Conservation (phyloP, 1,140 invertebrate genomes). For the Nebria ingens region DNA sequence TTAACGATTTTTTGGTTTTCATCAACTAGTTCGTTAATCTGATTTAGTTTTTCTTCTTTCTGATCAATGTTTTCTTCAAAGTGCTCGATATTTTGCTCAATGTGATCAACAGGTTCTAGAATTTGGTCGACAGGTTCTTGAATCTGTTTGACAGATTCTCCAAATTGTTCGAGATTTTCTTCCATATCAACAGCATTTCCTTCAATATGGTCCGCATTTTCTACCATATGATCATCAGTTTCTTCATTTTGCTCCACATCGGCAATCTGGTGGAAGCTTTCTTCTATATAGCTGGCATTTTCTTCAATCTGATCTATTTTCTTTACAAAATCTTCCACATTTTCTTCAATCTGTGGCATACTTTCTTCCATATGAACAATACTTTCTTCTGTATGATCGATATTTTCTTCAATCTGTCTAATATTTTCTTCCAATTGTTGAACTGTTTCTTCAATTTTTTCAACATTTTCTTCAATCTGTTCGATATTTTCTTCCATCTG, state of each 20-base stretch:
- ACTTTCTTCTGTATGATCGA: neutral
- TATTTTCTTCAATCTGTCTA: neutral
- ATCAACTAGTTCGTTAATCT: too few relatives aligned
- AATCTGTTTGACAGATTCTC: too few relatives aligned
- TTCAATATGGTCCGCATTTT: neutral
- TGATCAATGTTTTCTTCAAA: too few relatives aligned
- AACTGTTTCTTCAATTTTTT: neutral
- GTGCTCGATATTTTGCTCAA: too few relatives aligned
- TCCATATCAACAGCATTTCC: neutral
- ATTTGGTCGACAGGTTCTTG: too few relatives aligned
- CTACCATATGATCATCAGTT: constrained; percentile 9
- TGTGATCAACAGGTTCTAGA: too few relatives aligned
- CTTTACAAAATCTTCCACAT: constrained; percentile 8
- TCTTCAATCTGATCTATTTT: neutral
- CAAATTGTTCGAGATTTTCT: neutral
- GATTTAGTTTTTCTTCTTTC: too few relatives aligned
- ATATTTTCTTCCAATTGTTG: neutral
- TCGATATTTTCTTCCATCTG: neutral
- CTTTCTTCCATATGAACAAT: neutral
- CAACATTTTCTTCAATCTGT: neutral
- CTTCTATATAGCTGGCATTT: constrained; percentile 7
- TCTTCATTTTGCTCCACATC: constrained; percentile 10
- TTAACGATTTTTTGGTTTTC: too few relatives aligned
- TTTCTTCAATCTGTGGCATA: constrained; percentile 4
- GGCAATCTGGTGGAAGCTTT: neutral